Percentiles rank a stretch among this genome's conserved stretches.
Conservation (phyloP, 53 echinoderm and acorn worm species). For the Actinopyga echinites region DNA sequence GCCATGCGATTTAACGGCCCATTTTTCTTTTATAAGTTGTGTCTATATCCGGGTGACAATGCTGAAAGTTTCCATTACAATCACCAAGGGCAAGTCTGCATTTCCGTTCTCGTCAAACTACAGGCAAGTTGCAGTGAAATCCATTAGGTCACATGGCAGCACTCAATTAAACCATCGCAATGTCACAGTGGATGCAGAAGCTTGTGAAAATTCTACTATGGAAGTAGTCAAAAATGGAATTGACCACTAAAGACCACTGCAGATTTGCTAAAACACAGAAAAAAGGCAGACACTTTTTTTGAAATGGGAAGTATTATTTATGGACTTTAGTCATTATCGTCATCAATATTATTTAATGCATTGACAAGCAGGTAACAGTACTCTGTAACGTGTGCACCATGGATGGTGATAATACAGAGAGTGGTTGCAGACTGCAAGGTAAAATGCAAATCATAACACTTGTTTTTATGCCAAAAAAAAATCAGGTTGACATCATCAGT, state of each 20-base stretch:
- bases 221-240: too few species aligned
- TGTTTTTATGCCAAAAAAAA: neutral
- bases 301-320: too few species aligned
- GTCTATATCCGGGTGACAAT: neutral
- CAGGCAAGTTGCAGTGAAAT: neutral
- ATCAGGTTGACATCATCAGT: neutral
- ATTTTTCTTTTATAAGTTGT: neutral
- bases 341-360: neutral
- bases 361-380: neutral
- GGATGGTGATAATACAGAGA: neutral
- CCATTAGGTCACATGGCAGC: too few species aligned
- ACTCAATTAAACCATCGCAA: too few species aligned
- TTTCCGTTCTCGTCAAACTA: neutral
- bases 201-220: too few species aligned
- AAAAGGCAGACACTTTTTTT: too few species aligned
- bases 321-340: too few species aligned
- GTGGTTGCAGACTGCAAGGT: neutral
- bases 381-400: neutral
- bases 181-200: too few species aligned
- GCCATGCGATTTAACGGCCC: neutral
- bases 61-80: neutral
- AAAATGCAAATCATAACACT: neutral
- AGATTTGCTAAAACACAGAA: too few species aligned
- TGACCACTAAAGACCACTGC: too few species aligned
- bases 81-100: neutral